Conservation (phyloP, 2,888 invertebrate genomes). For the Criorhina ranunculi region DNA sequence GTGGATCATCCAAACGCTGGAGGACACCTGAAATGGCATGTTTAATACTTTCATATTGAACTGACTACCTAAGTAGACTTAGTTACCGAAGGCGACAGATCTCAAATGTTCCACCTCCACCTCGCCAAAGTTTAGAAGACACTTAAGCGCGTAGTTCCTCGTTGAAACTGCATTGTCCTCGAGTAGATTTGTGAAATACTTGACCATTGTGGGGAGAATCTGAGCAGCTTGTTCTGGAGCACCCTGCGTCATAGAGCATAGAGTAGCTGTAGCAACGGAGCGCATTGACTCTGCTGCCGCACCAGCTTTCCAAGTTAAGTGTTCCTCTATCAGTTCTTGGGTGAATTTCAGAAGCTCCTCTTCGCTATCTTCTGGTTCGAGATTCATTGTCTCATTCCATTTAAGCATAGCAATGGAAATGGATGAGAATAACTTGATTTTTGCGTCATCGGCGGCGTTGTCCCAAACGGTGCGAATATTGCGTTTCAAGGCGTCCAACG, state of each 20-base stretch:
- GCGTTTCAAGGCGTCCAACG: slow-evolving; percentile 79
- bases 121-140: slow-evolving; percentile 81
- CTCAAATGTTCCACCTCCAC: slow-evolving; percentile 80
- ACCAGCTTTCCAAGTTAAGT: slow-evolving; percentile 83
- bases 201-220: slow-evolving; percentile 80
- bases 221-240: slow-evolving; percentile 79
- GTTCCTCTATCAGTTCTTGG: slow-evolving; percentile 80
- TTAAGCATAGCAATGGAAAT: slow-evolving; percentile 81
- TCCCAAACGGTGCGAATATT: slow-evolving; percentile 81
- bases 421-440: slow-evolving; percentile 82
- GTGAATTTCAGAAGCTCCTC: slow-evolving; percentile 79
- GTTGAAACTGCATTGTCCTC: slow-evolving; percentile 83
- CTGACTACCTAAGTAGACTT: too few relatives aligned
- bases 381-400: slow-evolving; percentile 80
- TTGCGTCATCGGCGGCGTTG: slow-evolving; percentile 81
- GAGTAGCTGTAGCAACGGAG: slow-evolving; percentile 82
- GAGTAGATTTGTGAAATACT: slow-evolving; percentile 81
- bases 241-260: slow-evolving; percentile 82
- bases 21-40: slow-evolving; percentile 79
- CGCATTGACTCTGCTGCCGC: slow-evolving; percentile 83
- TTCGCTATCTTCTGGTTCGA: slow-evolving; percentile 78
- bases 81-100: slow-evolving; percentile 80
- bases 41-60: not conserved
- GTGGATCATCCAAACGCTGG: slow-evolving; percentile 83
- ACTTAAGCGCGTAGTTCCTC: slow-evolving; percentile 82